Percentiles rank a stretch among this genome's conserved stretches.
These are phyloP conservation scores for Chionis minor DNA, from an alignment of 2,113 vertebrate genomes.

Conservation along the genomic window DNA sequence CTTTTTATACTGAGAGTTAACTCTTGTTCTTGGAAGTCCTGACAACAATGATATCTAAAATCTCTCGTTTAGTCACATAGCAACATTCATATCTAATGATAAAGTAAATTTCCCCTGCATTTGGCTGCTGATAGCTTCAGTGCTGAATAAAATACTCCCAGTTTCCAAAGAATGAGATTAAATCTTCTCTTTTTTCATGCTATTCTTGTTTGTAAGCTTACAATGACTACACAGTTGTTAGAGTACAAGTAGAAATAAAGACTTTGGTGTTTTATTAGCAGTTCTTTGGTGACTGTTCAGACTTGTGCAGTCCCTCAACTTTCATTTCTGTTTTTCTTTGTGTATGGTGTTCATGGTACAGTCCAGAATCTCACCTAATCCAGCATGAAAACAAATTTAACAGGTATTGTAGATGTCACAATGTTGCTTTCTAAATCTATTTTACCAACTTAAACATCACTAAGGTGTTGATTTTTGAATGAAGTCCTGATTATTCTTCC, in stretches of 20 bases:
- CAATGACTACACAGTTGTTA: neutral
- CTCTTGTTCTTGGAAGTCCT: slow-evolving; percentile 35
- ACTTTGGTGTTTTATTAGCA: neutral
- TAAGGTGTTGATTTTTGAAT: neutral
- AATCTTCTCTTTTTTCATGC: neutral
- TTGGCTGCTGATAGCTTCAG: neutral
- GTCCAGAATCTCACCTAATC: neutral
- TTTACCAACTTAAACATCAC: neutral
- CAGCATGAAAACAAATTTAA: neutral
- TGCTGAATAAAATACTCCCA: neutral
- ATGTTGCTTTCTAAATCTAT: neutral
- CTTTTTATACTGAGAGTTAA: slow-evolving; percentile 14
- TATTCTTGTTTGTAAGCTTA: neutral
- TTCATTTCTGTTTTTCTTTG: neutral
- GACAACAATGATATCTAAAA: slow-evolving; percentile 9
- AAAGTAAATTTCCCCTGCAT: neutral
- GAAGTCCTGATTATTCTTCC: neutral
- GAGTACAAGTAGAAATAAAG: neutral
- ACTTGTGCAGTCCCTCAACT: neutral
- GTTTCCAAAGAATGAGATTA: neutral
- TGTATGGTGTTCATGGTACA: neutral
- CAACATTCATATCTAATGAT: neutral
- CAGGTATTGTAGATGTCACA: neutral
- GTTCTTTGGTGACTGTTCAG: neutral
- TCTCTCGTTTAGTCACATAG: slow-evolving; percentile 28